phyloP scores from a whole-genome alignment of 2,888 invertebrate genomes.

The Lissocephala sabroskyi region DNA sequence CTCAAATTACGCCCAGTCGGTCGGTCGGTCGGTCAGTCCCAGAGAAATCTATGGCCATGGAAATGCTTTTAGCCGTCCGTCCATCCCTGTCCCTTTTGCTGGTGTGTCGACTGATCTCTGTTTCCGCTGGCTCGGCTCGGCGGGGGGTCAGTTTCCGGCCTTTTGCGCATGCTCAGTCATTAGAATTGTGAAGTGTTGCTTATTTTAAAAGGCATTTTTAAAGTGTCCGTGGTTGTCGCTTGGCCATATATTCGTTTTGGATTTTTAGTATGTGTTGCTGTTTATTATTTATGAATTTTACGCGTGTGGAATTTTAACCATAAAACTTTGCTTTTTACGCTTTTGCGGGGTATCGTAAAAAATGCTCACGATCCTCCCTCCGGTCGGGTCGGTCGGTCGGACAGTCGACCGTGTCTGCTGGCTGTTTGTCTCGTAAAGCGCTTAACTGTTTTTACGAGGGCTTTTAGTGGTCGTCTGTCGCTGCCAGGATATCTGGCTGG shows the following conservation, averaged over 20 bases:
- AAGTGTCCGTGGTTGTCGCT: too few species aligned
- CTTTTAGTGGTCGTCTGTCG: constrained; percentile 13
- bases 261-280: constrained; percentile 58
- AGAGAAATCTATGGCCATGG: constrained; percentile 10
- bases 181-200: constrained; percentile 48
- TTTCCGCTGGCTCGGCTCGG: too few species aligned
- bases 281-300: constrained; percentile 61
- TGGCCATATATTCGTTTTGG: too few species aligned
- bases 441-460: constrained; percentile 43
- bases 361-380: too few species aligned
- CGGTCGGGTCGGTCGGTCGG: too few species aligned
- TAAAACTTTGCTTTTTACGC: constrained; percentile 56
- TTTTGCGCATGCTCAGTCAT: constrained; percentile 49
- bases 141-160: constrained; percentile 55
- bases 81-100: constrained; percentile 7
- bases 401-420: too few species aligned
- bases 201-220: too few species aligned
- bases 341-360: too few species aligned
- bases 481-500: neutral
- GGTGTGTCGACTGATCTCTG: constrained; percentile 30
- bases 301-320: constrained; percentile 54
- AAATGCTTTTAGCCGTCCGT: constrained; percentile 37
- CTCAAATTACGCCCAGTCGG: constrained; percentile 42
- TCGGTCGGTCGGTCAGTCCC: too few species aligned
- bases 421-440: constrained; percentile 31